A percentile compares a stretch with the other conserved stretches of the same genome.
phyloP scores from a whole-genome alignment of 2,113 vertebrate species.

The Antechinus flavipes region DNA sequence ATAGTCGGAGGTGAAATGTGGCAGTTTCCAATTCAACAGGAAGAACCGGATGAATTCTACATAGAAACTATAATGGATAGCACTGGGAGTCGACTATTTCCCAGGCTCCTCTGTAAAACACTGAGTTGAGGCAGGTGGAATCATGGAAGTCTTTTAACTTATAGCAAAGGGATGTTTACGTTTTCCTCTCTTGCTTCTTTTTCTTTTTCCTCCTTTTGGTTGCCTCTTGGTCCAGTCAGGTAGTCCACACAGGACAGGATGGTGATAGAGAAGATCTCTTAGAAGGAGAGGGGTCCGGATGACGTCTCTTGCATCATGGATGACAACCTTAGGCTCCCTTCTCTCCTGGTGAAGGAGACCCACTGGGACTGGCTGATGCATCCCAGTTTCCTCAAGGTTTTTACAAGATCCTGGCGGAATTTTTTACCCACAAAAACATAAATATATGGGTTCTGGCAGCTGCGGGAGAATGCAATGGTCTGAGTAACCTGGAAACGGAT shows the following conservation, averaged over 20 bases:
- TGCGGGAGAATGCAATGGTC: constrained; percentile 90
- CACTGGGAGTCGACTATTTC: not conserved
- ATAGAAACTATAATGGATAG: not conserved
- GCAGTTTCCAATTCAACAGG: accelerated
- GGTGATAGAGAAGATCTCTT: constrained; percentile 40
- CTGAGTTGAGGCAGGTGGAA: not conserved
- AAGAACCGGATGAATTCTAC: not conserved
- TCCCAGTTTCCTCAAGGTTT: constrained; percentile 74
- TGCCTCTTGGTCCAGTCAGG: not conserved
- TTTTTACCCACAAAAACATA: constrained; percentile 92
- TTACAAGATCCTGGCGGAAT: constrained; percentile 88
- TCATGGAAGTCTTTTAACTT: not conserved
- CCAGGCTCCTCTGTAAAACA: not conserved
- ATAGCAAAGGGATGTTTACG: not conserved
- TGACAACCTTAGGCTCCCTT: constrained; percentile 83
- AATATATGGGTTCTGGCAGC: constrained; percentile 93
- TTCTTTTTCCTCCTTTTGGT: not conserved
- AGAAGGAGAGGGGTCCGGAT: constrained; percentile 86
- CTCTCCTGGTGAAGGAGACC: constrained; percentile 71
- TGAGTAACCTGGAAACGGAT: constrained; percentile 88
- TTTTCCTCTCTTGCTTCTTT: not conserved
- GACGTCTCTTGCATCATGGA: constrained; percentile 87
- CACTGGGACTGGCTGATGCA: constrained; percentile 76
- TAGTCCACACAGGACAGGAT: not conserved
- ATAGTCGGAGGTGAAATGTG: not conserved